phyloP scores from a whole-genome alignment of 2,113 vertebrate genomes.

The Dipodomys ordii region DNA sequence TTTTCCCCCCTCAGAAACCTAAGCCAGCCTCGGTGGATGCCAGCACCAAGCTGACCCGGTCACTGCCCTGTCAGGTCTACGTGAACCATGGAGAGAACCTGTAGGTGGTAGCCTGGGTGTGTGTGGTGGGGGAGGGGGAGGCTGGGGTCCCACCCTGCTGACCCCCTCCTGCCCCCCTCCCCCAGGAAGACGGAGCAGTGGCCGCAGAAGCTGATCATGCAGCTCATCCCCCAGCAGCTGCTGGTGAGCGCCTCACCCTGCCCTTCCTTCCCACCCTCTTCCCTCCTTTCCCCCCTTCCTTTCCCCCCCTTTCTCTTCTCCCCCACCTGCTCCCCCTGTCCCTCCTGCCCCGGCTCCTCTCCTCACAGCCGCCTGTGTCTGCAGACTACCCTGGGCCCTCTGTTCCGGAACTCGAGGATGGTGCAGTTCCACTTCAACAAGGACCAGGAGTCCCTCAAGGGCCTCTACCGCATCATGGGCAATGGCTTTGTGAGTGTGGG shows the following conservation, averaged over 20 bases:
- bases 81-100: conserved; percentile 96
- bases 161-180: accelerated
- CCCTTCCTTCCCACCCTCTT: accelerated
- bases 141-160: accelerated
- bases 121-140: neutral
- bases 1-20: conserved; percentile 88
- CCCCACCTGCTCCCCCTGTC: no score
- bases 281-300: neutral
- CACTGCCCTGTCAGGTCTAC: conserved; percentile 95
- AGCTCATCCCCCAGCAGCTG: conserved; percentile 95
- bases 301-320: neutral
- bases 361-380: neutral
- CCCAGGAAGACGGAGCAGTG: conserved; percentile 95
- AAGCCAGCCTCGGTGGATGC: conserved; percentile 93
- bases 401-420: conserved; percentile 97
- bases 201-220: conserved; percentile 97
- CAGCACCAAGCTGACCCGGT: conserved; percentile 93
- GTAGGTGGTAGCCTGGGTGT: conserved; percentile 86
- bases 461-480: conserved; percentile 95
- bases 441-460: conserved; percentile 95
- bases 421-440: conserved; percentile 97
- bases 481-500: conserved; percentile 92
- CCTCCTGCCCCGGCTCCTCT: neutral
- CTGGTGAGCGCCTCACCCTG: conserved; percentile 85
- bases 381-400: conserved; percentile 93